Conservation (phyloP, 2,113 vertebrate genomes). For the Petromus typicus region DNA sequence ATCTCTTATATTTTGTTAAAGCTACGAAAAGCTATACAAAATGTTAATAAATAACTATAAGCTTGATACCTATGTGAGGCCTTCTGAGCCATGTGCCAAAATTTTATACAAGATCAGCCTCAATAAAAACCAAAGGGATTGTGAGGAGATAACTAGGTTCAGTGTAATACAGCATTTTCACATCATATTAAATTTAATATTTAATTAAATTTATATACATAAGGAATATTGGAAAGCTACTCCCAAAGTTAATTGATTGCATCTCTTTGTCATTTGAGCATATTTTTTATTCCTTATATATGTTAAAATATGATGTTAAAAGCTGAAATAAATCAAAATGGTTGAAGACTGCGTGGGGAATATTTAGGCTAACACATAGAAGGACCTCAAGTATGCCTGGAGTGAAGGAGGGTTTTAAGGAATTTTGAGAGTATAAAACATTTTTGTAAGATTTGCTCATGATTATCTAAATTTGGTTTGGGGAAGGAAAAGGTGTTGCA, state of each 20-base stretch:
- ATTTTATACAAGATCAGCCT: neutral
- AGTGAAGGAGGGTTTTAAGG: constrained; percentile 15
- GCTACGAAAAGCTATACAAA: neutral
- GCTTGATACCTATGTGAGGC: neutral
- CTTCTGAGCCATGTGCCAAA: neutral
- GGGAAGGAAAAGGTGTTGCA: constrained; percentile 32
- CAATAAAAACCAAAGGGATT: neutral
- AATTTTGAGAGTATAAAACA: neutral
- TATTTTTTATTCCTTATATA: neutral
- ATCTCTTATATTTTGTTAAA: neutral
- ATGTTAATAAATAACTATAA: neutral
- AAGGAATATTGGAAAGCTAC: neutral
- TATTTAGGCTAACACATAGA: neutral
- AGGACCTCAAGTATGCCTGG: neutral
- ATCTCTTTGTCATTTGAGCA: neutral
- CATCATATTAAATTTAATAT: neutral
- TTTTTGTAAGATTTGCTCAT: constrained; percentile 34
- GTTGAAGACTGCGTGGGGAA: neutral
- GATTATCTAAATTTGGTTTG: constrained; percentile 52
- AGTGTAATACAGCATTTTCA: neutral
- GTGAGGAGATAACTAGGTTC: neutral
- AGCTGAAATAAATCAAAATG: neutral
- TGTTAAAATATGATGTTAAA: neutral
- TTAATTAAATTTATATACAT: neutral
- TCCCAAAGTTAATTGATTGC: neutral